Percentiles rank a stretch among this genome's conserved stretches.
These are phyloP conservation scores for Gnathonemus echidnorhynchus DNA, from an alignment of 2,113 vertebrate genomes.

Conservation along the genomic window DNA sequence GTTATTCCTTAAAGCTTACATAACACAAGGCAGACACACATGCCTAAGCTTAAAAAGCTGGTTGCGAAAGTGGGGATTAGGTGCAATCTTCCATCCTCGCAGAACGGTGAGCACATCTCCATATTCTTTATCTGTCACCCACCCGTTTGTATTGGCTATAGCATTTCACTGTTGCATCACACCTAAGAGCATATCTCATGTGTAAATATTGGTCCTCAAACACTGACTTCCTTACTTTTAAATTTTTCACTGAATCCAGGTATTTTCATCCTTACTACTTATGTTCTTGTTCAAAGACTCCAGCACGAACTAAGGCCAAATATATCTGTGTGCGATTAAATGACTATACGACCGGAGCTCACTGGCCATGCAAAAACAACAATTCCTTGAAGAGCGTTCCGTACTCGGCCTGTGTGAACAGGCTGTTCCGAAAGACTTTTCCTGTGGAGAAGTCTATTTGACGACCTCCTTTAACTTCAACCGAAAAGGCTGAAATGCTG, in stretches of 20 bases:
- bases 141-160: background rate
- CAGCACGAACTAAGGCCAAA: background rate
- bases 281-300: background rate
- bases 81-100: background rate
- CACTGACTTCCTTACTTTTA: background rate
- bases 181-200: background rate
- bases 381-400: background rate
- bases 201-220: constrained; percentile 13
- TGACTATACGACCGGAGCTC: background rate
- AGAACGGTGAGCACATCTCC: background rate
- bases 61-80: constrained; percentile 4
- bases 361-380: background rate
- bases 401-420: background rate
- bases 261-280: background rate
- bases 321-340: background rate
- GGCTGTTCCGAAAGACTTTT: background rate
- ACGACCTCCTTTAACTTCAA: background rate
- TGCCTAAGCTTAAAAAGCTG: background rate
- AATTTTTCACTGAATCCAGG: background rate
- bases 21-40: constrained; percentile 7
- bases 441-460: background rate
- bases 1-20: constrained; percentile 1
- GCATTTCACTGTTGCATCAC: background rate
- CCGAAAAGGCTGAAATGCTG: background rate
- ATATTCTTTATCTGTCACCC: background rate